These are phyloP conservation scores for Leptinotarsa juncta DNA, from an alignment of 2,888 invertebrate species.

Conservation along the genomic window DNA sequence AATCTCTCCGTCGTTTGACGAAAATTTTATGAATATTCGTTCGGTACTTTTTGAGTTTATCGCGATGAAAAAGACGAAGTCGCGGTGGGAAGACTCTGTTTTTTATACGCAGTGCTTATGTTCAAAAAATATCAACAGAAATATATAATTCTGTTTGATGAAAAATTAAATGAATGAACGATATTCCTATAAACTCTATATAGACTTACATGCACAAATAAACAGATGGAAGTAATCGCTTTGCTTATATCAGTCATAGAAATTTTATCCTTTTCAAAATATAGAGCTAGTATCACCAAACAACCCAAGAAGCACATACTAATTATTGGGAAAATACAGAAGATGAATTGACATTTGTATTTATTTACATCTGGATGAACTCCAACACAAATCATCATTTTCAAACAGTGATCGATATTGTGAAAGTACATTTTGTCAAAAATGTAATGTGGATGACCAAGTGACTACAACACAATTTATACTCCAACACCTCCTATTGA, in stretches of 20 bases:
- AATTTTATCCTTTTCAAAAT: constrained; percentile 4
- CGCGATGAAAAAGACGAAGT: too few species aligned
- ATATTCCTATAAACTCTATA: too few species aligned
- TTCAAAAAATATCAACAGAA: too few species aligned
- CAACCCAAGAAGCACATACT: neutral
- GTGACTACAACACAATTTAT: too few species aligned
- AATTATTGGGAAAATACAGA: constrained; percentile 2
- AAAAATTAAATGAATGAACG: too few species aligned
- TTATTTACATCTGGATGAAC: constrained; percentile 18
- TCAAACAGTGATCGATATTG: constrained; percentile 24
- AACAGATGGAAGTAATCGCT: neutral
- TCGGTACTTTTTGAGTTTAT: too few species aligned
- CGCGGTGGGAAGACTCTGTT: too few species aligned
- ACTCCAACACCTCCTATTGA: neutral
- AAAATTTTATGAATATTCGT: too few species aligned
- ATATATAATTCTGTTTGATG: too few species aligned
- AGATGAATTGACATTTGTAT: neutral
- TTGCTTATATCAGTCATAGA: constrained; percentile 17
- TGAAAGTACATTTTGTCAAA: constrained; percentile 19
- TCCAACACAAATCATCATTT: constrained; percentile 23
- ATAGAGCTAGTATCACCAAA: constrained; percentile 7
- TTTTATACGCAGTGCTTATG: too few species aligned
- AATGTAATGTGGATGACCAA: too few species aligned
- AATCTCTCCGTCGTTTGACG: too few species aligned
- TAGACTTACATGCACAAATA: constrained; percentile 18